Conservation (phyloP, 2,888 invertebrate species). For the Hyposoter dolosus region DNA sequence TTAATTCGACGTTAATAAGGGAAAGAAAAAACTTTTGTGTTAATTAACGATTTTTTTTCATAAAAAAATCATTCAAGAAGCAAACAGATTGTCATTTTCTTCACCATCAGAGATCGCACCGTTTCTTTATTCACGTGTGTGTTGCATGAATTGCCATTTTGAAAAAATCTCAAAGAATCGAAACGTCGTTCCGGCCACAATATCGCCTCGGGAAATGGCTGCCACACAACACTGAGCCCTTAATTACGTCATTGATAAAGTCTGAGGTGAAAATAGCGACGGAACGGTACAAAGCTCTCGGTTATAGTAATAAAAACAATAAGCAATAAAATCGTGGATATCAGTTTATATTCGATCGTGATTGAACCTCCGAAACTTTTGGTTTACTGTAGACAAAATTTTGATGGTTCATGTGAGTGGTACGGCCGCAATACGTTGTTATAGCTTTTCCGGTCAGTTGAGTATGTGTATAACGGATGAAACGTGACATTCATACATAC, state of each 20-base stretch:
- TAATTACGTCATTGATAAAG: neutral
- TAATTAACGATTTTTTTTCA: neutral
- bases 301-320: conserved; percentile 24
- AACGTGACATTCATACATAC: conserved; percentile 6
- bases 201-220: too few relatives aligned
- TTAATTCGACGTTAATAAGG: neutral
- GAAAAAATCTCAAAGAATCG: too few relatives aligned
- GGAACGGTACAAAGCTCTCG: conserved; percentile 18
- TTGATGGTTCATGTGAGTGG: conserved; percentile 34
- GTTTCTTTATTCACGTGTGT: too few relatives aligned
- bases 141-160: too few relatives aligned
- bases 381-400: conserved; percentile 43
- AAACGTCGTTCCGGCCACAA: too few relatives aligned
- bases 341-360: neutral
- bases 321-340: conserved; percentile 7
- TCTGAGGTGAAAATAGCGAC: neutral
- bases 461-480: conserved; percentile 1
- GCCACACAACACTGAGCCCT: too few relatives aligned
- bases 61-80: neutral
- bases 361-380: conserved; percentile 41
- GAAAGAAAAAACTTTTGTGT: neutral
- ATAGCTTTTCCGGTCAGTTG: conserved; percentile 40
- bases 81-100: neutral
- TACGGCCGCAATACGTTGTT: conserved; percentile 46
- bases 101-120: neutral